Conservation (phyloP, 1,140 invertebrate species). For the Bombus pascuorum region DNA sequence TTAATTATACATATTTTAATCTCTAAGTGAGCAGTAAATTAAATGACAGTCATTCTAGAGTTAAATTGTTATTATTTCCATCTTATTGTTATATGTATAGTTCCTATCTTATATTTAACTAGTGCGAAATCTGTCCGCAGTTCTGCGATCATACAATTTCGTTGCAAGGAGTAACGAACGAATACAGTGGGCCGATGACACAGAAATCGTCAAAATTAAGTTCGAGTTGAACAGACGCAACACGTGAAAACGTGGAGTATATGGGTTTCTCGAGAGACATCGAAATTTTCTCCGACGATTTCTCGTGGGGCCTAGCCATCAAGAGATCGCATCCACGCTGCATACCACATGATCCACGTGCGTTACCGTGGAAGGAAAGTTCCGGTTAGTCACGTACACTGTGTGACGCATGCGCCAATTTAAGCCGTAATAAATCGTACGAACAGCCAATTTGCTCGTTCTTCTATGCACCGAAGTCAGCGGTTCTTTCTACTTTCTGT, state of each 20-base stretch:
- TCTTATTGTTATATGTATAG: too few relatives aligned
- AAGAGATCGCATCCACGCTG: constrained; percentile 40
- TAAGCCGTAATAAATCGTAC: constrained; percentile 53
- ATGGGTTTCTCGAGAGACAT: constrained; percentile 26
- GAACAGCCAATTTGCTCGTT: not conserved
- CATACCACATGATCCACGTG: constrained; percentile 50
- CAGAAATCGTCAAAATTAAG: constrained; percentile 46
- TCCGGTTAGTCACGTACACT: constrained; percentile 66
- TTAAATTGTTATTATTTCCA: not conserved
- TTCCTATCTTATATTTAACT: not conserved
- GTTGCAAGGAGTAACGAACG: constrained; percentile 16
- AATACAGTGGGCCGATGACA: constrained; percentile 25
- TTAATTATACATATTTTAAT: too few relatives aligned
- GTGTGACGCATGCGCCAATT: constrained; percentile 66
- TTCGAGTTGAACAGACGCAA: constrained; percentile 24
- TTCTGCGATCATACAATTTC: not conserved
- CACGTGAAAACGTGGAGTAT: constrained; percentile 47
- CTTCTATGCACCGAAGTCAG: not conserved
- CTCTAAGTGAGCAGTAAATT: too few relatives aligned
- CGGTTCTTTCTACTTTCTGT: constrained; percentile 27
- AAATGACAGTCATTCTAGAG: too few relatives aligned
- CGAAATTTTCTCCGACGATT: constrained; percentile 53
- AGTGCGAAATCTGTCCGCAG: not conserved
- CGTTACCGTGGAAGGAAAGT: constrained; percentile 57
- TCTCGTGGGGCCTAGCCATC: constrained; percentile 19